Base-by-base conservation (phyloP, 1,140 invertebrate species). In the Philopotamus ludificatus region DNA sequence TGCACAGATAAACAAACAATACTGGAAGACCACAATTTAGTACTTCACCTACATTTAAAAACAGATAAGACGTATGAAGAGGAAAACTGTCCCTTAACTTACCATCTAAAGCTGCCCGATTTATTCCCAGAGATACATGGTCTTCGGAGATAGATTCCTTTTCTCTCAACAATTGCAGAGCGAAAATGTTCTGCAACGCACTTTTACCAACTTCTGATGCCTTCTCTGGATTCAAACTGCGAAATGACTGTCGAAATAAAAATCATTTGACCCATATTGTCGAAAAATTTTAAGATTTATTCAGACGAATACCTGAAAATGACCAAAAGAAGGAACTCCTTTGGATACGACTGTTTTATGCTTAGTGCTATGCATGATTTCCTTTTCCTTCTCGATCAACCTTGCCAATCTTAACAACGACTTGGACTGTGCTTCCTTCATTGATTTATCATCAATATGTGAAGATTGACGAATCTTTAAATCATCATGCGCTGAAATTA, bases 161-260 rank as follows among this genome's bases (percentile, higher is more conserved):
- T n/a, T 74, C 71, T 61, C 73, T 75, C 63, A 80, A 60, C 50
- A 76, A 73, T 55, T 76, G 72, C 3, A 75, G 71, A 21, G 75
- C 74, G 62, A 79, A 79, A 20, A 80, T 22, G 55, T 78, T 80
- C 16, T 74, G 62, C 2, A 80, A 64, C 7, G 72, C 78, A 16
- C 72, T 74, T 1, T 39, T 71, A 22, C 76, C 47, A 1, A 66
- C 59, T 7, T 74, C 67, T 2, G 70, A 73, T 65, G 70, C 65
- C 12, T 70, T 60, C 21, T 75, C 73, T 20, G 68, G 68, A 2
- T 74, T 75, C 15, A 72, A 66, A 28, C 73, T 65, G 3, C 74
- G 74, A 72, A 76, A 63, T n/a, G 72, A 74, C 47, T 66, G 20
- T 61, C 70, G 61, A 61, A n/a, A n/a, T 16, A 54, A 28, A 50